Evolutionary conservation across 2,113 vertebrate genomes (phyloP).

Genomic region (Astatotilapia flaviijosephi): DNA sequence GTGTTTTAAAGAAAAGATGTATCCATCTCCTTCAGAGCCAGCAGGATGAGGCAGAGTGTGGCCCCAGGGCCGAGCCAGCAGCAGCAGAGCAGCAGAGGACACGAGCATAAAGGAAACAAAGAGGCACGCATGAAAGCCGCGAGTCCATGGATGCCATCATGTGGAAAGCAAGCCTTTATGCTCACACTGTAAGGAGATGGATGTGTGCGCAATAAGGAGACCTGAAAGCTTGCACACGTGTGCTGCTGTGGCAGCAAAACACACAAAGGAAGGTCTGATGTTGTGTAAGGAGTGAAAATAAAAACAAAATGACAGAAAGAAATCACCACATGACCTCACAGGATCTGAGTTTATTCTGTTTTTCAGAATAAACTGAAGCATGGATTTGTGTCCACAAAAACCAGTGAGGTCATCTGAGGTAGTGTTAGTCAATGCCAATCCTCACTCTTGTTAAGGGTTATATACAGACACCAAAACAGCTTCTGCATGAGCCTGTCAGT

Average conservation of each 20-base stretch:
- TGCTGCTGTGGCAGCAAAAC: neutral
- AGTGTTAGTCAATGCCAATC: neutral
- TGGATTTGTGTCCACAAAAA: neutral
- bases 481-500: neutral
- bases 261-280: neutral
- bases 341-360: neutral
- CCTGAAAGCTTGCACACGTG: neutral
- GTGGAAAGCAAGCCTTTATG: constrained; percentile 38
- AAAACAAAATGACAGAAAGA: neutral
- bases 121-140: neutral
- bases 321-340: neutral
- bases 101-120: constrained; percentile 20
- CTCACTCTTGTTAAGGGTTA: neutral
- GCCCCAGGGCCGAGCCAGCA: constrained; percentile 1
- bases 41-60: constrained; percentile 11
- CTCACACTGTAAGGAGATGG: neutral
- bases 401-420: neutral
- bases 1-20: neutral
- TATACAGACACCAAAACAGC: neutral
- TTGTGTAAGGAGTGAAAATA: neutral
- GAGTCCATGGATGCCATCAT: neutral
- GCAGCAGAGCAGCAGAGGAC: neutral
- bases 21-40: neutral
- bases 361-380: neutral
- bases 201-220: constrained; percentile 7